phyloP scores from a whole-genome alignment of 2,888 invertebrate genomes.

The Oligia latruncula region DNA sequence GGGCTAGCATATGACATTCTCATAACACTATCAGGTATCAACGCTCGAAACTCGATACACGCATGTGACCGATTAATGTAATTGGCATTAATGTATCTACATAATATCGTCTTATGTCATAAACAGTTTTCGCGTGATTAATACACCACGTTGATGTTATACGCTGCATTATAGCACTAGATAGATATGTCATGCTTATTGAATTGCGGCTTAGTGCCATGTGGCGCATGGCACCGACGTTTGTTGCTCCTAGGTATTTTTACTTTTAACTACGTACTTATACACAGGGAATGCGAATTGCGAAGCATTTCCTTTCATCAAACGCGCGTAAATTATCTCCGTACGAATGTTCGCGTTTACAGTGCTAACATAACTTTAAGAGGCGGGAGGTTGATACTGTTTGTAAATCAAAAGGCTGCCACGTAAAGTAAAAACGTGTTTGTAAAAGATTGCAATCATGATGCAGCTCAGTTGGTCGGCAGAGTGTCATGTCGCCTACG shows the following conservation, averaged over 20 bases:
- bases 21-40: conserved; percentile 4
- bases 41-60: neutral
- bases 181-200: conserved; percentile 44
- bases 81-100: neutral
- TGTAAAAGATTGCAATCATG: conserved; percentile 56
- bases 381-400: conserved; percentile 23
- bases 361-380: conserved; percentile 11
- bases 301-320: conserved; percentile 46
- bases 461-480: conserved; percentile 37
- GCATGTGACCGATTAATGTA: conserved; percentile 4
- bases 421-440: conserved; percentile 48
- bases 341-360: conserved; percentile 26
- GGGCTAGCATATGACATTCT: neutral
- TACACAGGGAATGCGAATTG: conserved; percentile 31
- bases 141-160: conserved; percentile 19
- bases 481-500: conserved; percentile 50
- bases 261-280: conserved; percentile 41
- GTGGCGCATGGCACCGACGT: conserved; percentile 41
- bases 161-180: neutral
- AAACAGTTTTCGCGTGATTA: conserved; percentile 33
- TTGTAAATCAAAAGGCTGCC: conserved; percentile 45
- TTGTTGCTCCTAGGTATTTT: conserved; percentile 48
- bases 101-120: neutral
- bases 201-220: conserved; percentile 40
- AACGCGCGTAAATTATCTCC: conserved; percentile 46